phyloP scores from a whole-genome alignment of 2,888 invertebrate genomes.

The Drosophila demipolita region DNA sequence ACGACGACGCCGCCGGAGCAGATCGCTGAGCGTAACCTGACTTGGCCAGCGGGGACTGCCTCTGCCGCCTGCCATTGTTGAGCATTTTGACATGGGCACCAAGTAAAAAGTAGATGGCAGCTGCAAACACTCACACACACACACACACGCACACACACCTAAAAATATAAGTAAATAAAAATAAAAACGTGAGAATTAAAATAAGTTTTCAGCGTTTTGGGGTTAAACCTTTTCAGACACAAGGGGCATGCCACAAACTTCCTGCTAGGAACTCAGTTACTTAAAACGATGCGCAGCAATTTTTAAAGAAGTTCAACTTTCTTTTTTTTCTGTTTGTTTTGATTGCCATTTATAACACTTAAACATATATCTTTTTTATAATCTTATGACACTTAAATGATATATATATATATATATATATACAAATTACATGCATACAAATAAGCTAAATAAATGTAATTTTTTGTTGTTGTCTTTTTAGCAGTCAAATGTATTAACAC shows the following conservation, averaged over 20 bases:
- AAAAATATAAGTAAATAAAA: neutral
- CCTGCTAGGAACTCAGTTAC: constrained; percentile 25
- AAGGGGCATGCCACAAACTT: constrained; percentile 9
- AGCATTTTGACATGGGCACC: constrained; percentile 62
- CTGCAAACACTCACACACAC: constrained; percentile 14
- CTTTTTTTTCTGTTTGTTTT: constrained; percentile 3
- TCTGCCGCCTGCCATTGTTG: constrained; percentile 19
- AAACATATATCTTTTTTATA: neutral
- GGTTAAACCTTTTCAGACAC: constrained; percentile 20
- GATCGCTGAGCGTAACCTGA: constrained; percentile 35
- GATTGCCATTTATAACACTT: constrained; percentile 7
- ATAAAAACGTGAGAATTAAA: constrained; percentile 72
- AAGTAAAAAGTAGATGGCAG: constrained; percentile 60
- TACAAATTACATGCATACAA: neutral
- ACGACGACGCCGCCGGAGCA: constrained; percentile 29
- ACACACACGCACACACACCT: constrained; percentile 1
- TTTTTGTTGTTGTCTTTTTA: neutral
- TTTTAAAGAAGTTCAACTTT: neutral
- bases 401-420: neutral
- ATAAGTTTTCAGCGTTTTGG: constrained; percentile 60
- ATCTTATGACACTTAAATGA: neutral
- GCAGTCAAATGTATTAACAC: constrained; percentile 6
- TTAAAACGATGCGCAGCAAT: constrained; percentile 9
- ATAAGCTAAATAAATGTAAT: constrained; percentile 6
- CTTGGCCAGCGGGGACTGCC: neutral